These are phyloP conservation scores for Tuberolachnus salignus DNA, from an alignment of 2,888 invertebrate species.

Conservation along the genomic window DNA sequence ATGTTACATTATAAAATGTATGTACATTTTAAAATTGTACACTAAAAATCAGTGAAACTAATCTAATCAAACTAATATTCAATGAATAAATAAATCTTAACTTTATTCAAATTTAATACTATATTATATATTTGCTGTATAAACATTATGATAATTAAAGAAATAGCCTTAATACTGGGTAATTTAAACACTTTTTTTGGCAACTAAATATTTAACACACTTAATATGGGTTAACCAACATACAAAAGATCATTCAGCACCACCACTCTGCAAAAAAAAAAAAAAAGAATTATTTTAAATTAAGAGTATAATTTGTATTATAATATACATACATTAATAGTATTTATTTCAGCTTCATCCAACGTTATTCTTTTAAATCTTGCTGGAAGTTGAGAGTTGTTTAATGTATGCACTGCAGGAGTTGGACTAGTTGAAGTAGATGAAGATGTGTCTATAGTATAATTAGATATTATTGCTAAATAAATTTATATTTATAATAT, in stretches of 20 bases:
- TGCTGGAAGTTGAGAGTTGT: slow-evolving; percentile 62
- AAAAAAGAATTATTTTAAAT: slow-evolving; percentile 1
- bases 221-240: background rate
- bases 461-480: background rate
- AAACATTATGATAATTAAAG: background rate
- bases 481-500: background rate
- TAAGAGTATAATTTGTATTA: background rate
- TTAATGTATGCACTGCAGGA: slow-evolving; percentile 58
- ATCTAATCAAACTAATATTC: background rate
- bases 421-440: background rate
- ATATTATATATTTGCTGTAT: background rate
- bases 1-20: no score
- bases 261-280: slow-evolving; percentile 46
- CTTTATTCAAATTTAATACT: background rate
- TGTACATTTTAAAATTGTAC: no score
- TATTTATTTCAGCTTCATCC: slow-evolving; percentile 62
- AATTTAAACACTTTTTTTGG: background rate
- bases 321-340: slow-evolving; percentile 62
- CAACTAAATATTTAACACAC: slow-evolving; percentile 17
- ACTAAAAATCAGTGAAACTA: no score
- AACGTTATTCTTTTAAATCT: slow-evolving; percentile 61
- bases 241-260: slow-evolving; percentile 32
- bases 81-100: background rate
- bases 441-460: slow-evolving; percentile 9
- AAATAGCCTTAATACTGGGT: slow-evolving; percentile 8